Percentiles rank a stretch among this genome's conserved stretches.
These are phyloP conservation scores for Columbina picui DNA, from an alignment of 2,113 vertebrate species.

Conservation along the genomic window DNA sequence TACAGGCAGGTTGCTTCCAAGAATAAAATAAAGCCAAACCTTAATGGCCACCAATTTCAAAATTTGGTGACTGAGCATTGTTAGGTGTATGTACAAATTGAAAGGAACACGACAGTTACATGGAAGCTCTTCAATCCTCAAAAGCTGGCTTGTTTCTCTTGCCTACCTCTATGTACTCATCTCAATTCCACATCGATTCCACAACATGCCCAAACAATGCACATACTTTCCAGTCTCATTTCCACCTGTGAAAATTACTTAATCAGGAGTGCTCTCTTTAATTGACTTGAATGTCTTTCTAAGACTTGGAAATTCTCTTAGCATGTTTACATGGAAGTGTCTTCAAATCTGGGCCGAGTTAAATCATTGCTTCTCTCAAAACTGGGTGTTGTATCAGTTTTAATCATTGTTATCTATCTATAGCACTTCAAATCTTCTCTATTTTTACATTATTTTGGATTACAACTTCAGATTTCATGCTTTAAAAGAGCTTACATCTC, in stretches of 20 bases:
- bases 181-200: background rate
- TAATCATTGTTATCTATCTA: background rate
- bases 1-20: background rate
- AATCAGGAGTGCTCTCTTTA: background rate
- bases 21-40: background rate
- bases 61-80: background rate
- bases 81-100: background rate
- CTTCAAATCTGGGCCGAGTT: background rate
- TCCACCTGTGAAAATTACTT: background rate
- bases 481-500: background rate
- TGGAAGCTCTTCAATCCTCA: background rate
- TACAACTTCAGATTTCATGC: background rate
- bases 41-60: background rate
- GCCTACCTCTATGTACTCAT: background rate
- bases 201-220: background rate
- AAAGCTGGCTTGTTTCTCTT: background rate
- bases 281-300: background rate
- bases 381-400: accelerated
- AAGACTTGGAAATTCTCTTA: background rate
- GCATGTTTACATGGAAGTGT: background rate
- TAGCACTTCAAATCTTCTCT: background rate
- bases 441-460: background rate
- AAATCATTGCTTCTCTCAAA: background rate
- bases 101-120: background rate
- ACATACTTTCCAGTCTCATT: background rate